Evolutionary conservation across 2,113 vertebrate species (phyloP).

Genomic region (Neolamprologus cancellatus): DNA sequence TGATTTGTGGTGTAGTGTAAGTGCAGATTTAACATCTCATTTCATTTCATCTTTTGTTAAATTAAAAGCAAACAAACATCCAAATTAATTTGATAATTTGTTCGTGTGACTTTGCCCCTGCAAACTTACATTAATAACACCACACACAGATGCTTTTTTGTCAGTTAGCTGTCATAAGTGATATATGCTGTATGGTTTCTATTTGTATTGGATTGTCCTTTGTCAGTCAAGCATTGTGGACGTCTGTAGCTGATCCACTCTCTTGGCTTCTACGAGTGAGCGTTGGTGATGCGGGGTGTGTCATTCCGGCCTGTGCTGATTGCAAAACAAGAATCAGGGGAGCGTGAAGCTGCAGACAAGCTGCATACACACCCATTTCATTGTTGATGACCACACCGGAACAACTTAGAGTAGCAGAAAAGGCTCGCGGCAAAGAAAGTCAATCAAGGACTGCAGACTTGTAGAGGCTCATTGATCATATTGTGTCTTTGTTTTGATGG

Average conservation of each 20-base stretch:
- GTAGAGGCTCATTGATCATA: background rate
- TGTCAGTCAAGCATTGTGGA: slow-evolving; percentile 15
- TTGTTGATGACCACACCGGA: slow-evolving; percentile 20
- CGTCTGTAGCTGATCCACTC: background rate
- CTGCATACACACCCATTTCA: slow-evolving; percentile 10
- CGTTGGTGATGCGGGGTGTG: slow-evolving; percentile 11
- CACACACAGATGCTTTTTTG: background rate
- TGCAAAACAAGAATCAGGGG: slow-evolving; percentile 32
- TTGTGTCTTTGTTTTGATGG: slow-evolving; percentile 37
- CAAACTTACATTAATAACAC: background rate
- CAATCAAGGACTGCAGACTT: slow-evolving; percentile 12
- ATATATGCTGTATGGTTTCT: background rate
- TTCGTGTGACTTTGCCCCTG: background rate
- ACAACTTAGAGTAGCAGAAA: slow-evolving; percentile 4
- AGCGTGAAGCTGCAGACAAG: slow-evolving; percentile 21
- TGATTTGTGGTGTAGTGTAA: background rate
- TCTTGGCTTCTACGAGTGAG: background rate
- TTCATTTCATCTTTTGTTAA: background rate
- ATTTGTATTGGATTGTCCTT: slow-evolving; percentile 10
- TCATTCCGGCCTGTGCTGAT: slow-evolving; percentile 28
- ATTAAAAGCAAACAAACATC: background rate
- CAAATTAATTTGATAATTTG: background rate
- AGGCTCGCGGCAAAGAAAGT: slow-evolving; percentile 40
- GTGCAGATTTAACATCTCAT: background rate
- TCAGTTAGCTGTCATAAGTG: background rate